phyloP scores from a whole-genome alignment of 2,888 invertebrate species.

The Idaea biselata region DNA sequence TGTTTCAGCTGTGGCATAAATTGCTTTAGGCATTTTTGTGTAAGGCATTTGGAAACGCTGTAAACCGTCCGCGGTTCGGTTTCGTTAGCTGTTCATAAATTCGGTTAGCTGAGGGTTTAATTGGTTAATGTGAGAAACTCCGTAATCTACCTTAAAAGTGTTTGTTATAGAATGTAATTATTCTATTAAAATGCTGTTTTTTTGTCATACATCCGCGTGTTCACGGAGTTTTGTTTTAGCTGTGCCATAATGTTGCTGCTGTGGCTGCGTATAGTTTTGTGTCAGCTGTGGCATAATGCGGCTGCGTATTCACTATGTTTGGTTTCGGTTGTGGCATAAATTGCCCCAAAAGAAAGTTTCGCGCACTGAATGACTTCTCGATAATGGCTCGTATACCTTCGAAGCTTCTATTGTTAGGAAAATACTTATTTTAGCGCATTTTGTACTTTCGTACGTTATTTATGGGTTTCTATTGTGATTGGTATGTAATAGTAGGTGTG shows the following conservation, averaged over 20 bases:
- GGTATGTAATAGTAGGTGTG: not conserved
- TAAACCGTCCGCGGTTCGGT: too few relatives aligned
- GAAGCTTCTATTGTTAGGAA: slow-evolving; percentile 45
- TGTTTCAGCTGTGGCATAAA: too few relatives aligned
- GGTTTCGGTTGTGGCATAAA: slow-evolving; percentile 46
- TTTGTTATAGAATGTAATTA: slow-evolving; percentile 26
- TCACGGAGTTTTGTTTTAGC: slow-evolving; percentile 50
- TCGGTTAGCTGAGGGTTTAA: too few relatives aligned
- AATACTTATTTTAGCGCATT: slow-evolving; percentile 46
- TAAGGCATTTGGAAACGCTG: too few relatives aligned
- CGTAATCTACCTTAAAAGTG: slow-evolving; percentile 1
- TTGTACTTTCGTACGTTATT: slow-evolving; percentile 35
- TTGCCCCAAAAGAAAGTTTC: slow-evolving; percentile 42
- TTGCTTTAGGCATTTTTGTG: too few relatives aligned
- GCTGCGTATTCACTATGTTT: slow-evolving; percentile 41
- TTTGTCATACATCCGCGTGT: slow-evolving; percentile 39
- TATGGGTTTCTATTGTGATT: slow-evolving; percentile 23
- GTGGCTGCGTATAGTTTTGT: too few relatives aligned
- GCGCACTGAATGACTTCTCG: slow-evolving; percentile 29
- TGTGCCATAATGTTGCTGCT: slow-evolving; percentile 40
- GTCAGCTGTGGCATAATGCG: too few relatives aligned
- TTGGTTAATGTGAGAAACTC: slow-evolving; percentile 28
- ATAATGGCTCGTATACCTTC: slow-evolving; percentile 47
- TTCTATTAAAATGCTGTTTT: slow-evolving; percentile 27
- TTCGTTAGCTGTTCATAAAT: too few relatives aligned